phyloP scores from a whole-genome alignment of 1,140 invertebrate genomes.

The Trichonephila clavata region DNA sequence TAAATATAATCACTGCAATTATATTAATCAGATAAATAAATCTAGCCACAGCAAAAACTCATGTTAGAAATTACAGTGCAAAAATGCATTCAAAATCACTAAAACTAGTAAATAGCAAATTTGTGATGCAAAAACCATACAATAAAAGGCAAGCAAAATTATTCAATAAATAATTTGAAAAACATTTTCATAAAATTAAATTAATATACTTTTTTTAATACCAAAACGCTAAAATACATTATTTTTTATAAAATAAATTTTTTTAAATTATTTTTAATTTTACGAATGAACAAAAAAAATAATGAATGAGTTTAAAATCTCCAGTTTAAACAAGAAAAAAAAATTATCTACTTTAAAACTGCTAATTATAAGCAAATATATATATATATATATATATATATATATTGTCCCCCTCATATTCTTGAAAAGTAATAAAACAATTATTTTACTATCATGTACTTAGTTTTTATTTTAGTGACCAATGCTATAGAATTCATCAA shows the following conservation, averaged over 20 bases:
- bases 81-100: conserved; percentile 39
- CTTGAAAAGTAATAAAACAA: too few relatives aligned
- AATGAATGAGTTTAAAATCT: neutral
- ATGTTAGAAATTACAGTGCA: conserved; percentile 60
- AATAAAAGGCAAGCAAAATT: conserved; percentile 51
- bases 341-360: neutral
- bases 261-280: neutral
- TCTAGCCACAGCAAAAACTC: conserved; percentile 52
- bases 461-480: too few relatives aligned
- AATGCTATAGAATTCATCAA: too few relatives aligned
- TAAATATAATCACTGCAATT: conserved; percentile 8
- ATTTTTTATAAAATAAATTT: neutral
- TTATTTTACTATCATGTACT: too few relatives aligned
- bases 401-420: too few relatives aligned
- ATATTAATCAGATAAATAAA: conserved; percentile 44
- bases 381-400: too few relatives aligned
- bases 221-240: neutral
- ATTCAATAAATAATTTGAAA: neutral
- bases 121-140: conserved; percentile 62
- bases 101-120: conserved; percentile 58
- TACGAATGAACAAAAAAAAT: too few relatives aligned
- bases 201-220: neutral
- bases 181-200: neutral
- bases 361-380: too few relatives aligned
- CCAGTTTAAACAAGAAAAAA: neutral